phyloP scores from a whole-genome alignment of 2,113 vertebrate genomes.

The Cyphomyrus discorhynchus region DNA sequence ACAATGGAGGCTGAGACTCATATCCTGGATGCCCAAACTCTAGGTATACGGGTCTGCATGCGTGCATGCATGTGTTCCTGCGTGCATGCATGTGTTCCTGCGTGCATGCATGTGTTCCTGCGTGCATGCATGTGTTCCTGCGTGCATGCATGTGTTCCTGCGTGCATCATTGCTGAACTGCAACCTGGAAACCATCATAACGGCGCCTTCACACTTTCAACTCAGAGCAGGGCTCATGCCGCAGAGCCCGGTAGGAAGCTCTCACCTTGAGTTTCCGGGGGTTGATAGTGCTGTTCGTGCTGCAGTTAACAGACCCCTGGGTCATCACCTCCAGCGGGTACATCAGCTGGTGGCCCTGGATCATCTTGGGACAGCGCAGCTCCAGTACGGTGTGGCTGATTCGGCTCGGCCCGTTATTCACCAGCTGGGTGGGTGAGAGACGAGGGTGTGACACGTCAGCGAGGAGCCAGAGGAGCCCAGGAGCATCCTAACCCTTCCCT shows the following conservation, averaged over 20 bases:
- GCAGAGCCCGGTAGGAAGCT: background rate
- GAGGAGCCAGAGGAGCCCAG: background rate
- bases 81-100: background rate
- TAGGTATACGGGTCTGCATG: background rate
- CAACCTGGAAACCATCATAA: background rate
- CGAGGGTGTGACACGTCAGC: background rate
- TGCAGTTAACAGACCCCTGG: constrained; percentile 71
- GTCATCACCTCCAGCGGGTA: constrained; percentile 68
- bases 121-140: background rate
- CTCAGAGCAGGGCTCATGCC: background rate
- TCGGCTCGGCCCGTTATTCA: constrained; percentile 76
- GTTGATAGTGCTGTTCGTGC: constrained; percentile 61
- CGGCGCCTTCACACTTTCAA: background rate
- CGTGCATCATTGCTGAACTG: background rate
- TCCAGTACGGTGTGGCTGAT: constrained; percentile 71
- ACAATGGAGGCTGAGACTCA: background rate
- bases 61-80: background rate
- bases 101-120: background rate
- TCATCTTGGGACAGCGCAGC: constrained; percentile 66
- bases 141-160: background rate
- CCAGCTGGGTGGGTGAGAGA: constrained; percentile 53
- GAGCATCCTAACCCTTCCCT: background rate
- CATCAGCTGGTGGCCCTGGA: constrained; percentile 59
- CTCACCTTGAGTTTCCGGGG: constrained; percentile 64
- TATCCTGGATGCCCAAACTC: background rate